Evolutionary conservation across 2,888 invertebrate species (phyloP).

Genomic region (Microplitis manilae): DNA sequence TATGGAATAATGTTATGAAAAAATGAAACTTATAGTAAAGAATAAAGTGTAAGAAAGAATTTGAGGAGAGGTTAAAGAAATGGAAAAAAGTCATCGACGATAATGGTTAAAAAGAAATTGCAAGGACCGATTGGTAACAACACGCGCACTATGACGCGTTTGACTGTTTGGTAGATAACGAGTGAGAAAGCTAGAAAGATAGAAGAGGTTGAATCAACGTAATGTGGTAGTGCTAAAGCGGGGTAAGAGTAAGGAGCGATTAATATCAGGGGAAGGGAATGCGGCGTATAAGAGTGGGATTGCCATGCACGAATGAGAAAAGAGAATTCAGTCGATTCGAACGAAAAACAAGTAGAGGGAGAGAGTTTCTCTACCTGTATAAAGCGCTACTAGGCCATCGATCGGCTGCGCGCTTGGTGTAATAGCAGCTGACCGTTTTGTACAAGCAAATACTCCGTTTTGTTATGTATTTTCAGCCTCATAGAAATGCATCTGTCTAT

Average conservation of each 20-base stretch:
- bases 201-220: conserved; percentile 3
- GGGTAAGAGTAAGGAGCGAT: not conserved
- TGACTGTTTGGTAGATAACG: conserved; percentile 1
- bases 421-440: conserved; percentile 60
- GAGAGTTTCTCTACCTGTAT: conserved; percentile 35
- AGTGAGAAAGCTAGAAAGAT: conserved; percentile 9
- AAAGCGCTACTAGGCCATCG: conserved; percentile 65
- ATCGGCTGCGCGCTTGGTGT: conserved; percentile 63
- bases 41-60: not conserved
- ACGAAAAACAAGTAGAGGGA: conserved; percentile 14
- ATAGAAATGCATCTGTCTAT: not conserved
- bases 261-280: conserved; percentile 14
- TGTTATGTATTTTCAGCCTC: conserved; percentile 4
- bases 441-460: conserved; percentile 53
- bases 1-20: not conserved
- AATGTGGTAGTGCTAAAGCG: not conserved
- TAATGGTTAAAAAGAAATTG: conserved; percentile 6
- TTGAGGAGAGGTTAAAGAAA: conserved; percentile 19
- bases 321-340: not conserved
- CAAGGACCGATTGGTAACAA: not conserved
- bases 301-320: conserved; percentile 3
- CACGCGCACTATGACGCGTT: conserved; percentile 4
- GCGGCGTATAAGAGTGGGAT: conserved; percentile 1
- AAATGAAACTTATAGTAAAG: not conserved
- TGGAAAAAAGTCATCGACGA: conserved; percentile 26